These are phyloP conservation scores for Chaetogeoica ovagalla DNA, from an alignment of 2,888 invertebrate species.

Conservation along the genomic window DNA sequence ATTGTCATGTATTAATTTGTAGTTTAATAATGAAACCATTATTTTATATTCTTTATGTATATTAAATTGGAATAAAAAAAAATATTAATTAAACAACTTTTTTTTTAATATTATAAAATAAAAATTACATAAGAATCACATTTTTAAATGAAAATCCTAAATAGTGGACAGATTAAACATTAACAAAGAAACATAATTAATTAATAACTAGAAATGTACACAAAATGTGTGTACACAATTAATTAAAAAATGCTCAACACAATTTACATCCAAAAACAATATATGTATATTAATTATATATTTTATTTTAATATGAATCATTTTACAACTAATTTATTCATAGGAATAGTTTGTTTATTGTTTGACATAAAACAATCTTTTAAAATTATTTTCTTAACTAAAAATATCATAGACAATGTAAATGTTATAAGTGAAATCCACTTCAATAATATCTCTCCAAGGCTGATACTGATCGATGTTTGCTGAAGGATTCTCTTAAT, in stretches of 20 bases:
- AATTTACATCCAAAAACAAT: not conserved
- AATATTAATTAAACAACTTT: not conserved
- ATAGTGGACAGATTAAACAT: not conserved
- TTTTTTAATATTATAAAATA: not conserved
- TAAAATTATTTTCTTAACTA: constrained; percentile 42
- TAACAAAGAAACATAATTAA: not conserved
- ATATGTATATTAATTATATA: not conserved
- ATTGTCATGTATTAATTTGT: not conserved
- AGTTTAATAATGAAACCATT: not conserved
- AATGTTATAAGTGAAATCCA: constrained; percentile 40
- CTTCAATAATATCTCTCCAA: constrained; percentile 41
- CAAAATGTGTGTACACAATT: not conserved
- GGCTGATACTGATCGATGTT: constrained; percentile 33
- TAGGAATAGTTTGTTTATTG: constrained; percentile 34
- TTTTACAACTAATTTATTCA: constrained; percentile 12
- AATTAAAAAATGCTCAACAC: too few species aligned
- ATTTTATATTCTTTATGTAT: not conserved
- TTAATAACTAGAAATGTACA: constrained; percentile 1
- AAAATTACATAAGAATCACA: not conserved
- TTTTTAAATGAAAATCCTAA: not conserved
- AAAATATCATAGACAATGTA: constrained; percentile 39
- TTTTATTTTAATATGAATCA: not conserved
- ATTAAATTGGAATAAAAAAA: not conserved
- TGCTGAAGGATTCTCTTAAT: constrained; percentile 42
- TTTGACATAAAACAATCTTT: constrained; percentile 47